These are phyloP conservation scores for Cherax quadricarinatus DNA, from an alignment of 1,140 invertebrate species.

Conservation along the genomic window DNA sequence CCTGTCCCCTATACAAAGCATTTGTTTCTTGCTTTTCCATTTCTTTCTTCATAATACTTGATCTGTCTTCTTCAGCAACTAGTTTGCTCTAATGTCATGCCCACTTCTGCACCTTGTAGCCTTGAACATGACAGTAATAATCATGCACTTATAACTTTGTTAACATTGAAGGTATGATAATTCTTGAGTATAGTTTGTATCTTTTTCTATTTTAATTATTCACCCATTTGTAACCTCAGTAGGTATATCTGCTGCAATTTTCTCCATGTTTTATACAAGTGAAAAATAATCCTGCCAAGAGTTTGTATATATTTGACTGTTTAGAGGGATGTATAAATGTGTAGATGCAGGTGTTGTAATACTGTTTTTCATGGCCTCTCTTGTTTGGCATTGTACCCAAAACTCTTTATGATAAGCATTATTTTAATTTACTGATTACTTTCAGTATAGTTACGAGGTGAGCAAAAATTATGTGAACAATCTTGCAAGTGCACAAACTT, in stretches of 20 bases:
- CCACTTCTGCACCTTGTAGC: neutral
- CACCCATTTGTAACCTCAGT: neutral
- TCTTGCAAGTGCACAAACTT: too few species aligned
- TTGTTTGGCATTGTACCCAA: neutral
- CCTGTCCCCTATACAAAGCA: too few species aligned
- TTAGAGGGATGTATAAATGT: slow-evolving; percentile 20
- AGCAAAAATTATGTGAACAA: too few species aligned
- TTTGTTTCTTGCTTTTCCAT: too few species aligned
- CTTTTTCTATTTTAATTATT: neutral
- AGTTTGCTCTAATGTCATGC: neutral
- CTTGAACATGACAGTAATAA: neutral
- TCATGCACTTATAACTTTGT: neutral
- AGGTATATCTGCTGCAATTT: neutral
- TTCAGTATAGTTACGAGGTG: too few species aligned
- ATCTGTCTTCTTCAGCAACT: too few species aligned
- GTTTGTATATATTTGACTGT: slow-evolving; percentile 27
- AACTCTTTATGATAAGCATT: neutral
- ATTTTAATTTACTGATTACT: too few species aligned
- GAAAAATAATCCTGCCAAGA: slow-evolving; percentile 40
- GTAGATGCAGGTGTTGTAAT: slow-evolving; percentile 30
- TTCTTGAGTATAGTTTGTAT: neutral
- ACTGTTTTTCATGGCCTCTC: neutral
- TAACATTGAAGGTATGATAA: neutral
- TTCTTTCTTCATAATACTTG: too few species aligned
- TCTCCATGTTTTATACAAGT: neutral